A percentile compares a stretch with the other conserved stretches of the same genome.
phyloP scores from a whole-genome alignment of 2,113 vertebrate genomes.

The Struthio camelus region DNA sequence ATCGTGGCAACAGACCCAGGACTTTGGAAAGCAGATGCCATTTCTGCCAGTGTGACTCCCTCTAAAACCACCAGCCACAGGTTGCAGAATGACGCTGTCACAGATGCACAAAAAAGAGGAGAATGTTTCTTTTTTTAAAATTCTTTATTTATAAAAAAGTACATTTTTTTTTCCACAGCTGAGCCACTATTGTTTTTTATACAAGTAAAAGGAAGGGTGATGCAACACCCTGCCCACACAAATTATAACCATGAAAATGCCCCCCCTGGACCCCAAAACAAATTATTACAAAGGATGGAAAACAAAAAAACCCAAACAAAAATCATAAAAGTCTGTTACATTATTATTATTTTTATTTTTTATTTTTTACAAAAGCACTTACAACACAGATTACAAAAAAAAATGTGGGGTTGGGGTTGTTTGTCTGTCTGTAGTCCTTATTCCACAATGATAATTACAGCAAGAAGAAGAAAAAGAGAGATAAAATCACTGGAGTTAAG shows the following conservation, averaged over 20 bases:
- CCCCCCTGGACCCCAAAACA: slow-evolving; percentile 38
- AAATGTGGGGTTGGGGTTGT: not conserved
- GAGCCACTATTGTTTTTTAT: slow-evolving; percentile 77
- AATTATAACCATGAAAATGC: slow-evolving; percentile 72
- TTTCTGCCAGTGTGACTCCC: not conserved
- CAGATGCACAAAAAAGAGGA: not conserved
- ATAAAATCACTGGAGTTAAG: slow-evolving; percentile 28
- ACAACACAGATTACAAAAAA: slow-evolving; percentile 61
- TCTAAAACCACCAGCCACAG: not conserved
- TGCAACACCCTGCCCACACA: slow-evolving; percentile 68
- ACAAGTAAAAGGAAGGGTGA: slow-evolving; percentile 79
- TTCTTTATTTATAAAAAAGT: slow-evolving; percentile 87
- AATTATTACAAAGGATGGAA: slow-evolving; percentile 68
- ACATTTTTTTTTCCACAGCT: slow-evolving; percentile 79
- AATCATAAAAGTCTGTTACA: slow-evolving; percentile 53
- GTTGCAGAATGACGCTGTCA: not conserved
- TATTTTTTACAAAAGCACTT: slow-evolving; percentile 71
- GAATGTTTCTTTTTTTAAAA: slow-evolving; percentile 72
- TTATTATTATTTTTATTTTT: slow-evolving; percentile 43
- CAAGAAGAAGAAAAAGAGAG: not conserved
- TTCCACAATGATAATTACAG: slow-evolving; percentile 56
- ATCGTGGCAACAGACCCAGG: not conserved
- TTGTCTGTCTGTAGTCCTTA: slow-evolving; percentile 30
- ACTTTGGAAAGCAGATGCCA: accelerated
- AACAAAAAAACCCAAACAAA: not conserved